These are phyloP conservation scores for Drosophila mayri DNA, from an alignment of 1,140 invertebrate species.

Conservation along the genomic window DNA sequence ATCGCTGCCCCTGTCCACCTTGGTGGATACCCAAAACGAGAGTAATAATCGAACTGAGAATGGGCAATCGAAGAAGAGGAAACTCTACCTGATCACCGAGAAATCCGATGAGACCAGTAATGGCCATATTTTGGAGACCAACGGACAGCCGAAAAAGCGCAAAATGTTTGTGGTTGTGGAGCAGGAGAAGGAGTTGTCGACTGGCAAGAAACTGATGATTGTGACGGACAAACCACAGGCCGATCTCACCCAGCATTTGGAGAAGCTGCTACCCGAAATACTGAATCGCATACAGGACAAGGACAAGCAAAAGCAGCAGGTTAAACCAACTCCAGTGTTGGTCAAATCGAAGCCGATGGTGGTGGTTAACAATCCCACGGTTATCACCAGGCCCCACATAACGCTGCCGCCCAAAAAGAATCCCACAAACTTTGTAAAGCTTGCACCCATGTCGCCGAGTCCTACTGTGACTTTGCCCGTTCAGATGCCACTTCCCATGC, in stretches of 20 bases:
- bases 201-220: conserved; percentile 71
- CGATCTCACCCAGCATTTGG: conserved; percentile 74
- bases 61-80: conserved; percentile 61
- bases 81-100: conserved; percentile 74
- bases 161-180: conserved; percentile 82
- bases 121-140: conserved; percentile 20
- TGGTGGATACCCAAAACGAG: conserved; percentile 37
- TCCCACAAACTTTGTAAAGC: conserved; percentile 73
- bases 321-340: conserved; percentile 14
- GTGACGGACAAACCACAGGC: conserved; percentile 69
- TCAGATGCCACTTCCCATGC: conserved; percentile 7
- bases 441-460: conserved; percentile 14
- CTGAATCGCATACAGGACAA: conserved; percentile 73
- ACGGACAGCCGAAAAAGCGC: conserved; percentile 62
- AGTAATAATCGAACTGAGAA: conserved; percentile 18
- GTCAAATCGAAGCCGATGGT: conserved; percentile 14
- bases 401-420: conserved; percentile 82
- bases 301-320: conserved; percentile 45
- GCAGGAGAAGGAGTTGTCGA: conserved; percentile 60
- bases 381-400: conserved; percentile 52
- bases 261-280: conserved; percentile 76
- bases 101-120: conserved; percentile 61
- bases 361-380: conserved; percentile 1
- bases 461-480: conserved; percentile 1
- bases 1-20: conserved; percentile 45